A percentile compares a stretch with the other conserved stretches of the same genome.
Evolutionary conservation across 2,888 invertebrate species (phyloP).

Genomic region (Pyralis farinalis): DNA sequence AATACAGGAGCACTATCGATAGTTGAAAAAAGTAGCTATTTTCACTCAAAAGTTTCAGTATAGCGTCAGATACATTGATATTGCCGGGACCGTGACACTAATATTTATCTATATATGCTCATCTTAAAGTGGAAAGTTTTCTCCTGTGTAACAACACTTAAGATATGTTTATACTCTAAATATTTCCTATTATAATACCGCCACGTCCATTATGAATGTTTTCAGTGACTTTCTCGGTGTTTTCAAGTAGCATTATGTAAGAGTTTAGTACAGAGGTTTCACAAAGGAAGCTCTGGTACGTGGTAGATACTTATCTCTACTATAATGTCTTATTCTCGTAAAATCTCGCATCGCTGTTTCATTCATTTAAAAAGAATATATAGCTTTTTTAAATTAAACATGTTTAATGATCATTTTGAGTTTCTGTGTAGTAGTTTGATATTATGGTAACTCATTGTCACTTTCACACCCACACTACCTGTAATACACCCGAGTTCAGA

Average conservation of each 20-base stretch:
- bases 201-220: conserved; percentile 9
- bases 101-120: background rate
- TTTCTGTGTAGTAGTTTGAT: conserved; percentile 5
- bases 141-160: conserved; percentile 9
- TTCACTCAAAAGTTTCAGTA: background rate
- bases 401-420: conserved; percentile 1
- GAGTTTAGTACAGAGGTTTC: too few species aligned
- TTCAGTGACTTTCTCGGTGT: conserved; percentile 7
- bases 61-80: background rate
- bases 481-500: background rate
- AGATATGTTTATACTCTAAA: conserved; percentile 12
- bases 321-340: too few species aligned
- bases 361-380: conserved; percentile 21
- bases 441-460: background rate
- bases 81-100: background rate
- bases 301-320: too few species aligned
- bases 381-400: conserved; percentile 9
- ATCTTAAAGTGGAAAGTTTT: conserved; percentile 11
- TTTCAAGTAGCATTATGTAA: too few species aligned
- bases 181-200: conserved; percentile 12
- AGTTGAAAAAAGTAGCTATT: background rate
- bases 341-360: conserved; percentile 31
- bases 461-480: conserved; percentile 1
- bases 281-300: too few species aligned
- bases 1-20: background rate